A percentile compares a stretch with the other conserved stretches of the same genome.
These are phyloP conservation scores for Halcyon leucocephala DNA, from an alignment of 2,797 vertebrate genomes.

Conservation along the genomic window DNA sequence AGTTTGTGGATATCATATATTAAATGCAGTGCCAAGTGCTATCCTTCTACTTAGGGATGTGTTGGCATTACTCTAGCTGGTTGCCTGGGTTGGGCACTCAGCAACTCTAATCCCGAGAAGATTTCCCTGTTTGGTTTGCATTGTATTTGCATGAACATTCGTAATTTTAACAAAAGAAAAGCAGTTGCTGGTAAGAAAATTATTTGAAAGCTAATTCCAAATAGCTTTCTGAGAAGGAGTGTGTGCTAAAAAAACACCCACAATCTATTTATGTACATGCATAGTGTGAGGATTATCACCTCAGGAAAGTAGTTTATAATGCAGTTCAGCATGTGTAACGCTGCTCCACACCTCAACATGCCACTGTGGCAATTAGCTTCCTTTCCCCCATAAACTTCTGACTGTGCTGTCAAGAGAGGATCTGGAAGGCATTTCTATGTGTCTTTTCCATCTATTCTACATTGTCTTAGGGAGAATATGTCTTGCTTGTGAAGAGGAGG, in stretches of 20 bases:
- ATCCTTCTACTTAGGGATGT: neutral
- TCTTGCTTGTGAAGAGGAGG: neutral
- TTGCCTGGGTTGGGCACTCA: neutral
- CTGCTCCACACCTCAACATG: neutral
- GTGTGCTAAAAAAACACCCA: neutral
- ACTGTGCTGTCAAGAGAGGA: neutral
- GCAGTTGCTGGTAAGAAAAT: neutral
- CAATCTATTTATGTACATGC: neutral
- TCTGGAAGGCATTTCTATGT: neutral
- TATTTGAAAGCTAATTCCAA: neutral
- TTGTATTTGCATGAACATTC: neutral
- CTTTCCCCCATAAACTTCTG: neutral
- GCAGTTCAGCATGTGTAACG: rapidly evolving
- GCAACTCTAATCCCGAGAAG: neutral
- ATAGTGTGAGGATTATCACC: conserved; percentile 19
- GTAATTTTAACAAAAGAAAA: neutral
- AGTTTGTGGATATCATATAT: neutral
- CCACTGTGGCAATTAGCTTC: neutral
- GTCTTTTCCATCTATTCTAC: neutral
- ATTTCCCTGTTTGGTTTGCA: neutral
- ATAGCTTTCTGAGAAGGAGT: neutral
- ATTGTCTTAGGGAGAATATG: neutral
- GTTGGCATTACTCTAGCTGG: neutral
- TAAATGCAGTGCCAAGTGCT: neutral
- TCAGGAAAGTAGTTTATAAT: neutral